Conservation (phyloP, 2,888 invertebrate genomes). For the Teinopalpus imperialis region DNA sequence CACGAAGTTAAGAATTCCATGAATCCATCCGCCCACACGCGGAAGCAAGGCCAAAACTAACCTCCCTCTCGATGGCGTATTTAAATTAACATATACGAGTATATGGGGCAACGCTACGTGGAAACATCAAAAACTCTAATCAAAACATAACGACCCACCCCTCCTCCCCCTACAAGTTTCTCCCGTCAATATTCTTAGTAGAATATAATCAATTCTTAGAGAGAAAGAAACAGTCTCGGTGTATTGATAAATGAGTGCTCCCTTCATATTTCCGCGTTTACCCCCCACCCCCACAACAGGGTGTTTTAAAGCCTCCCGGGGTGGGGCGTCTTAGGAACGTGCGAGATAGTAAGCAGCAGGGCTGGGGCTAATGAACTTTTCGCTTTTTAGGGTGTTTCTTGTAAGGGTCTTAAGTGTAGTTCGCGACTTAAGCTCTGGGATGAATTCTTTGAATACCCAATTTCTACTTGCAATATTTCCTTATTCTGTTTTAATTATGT, state of each 20-base stretch:
- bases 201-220: conserved; percentile 80
- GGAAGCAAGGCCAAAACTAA: too few relatives aligned
- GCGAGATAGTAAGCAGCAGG: conserved; percentile 78
- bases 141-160: conserved; percentile 53
- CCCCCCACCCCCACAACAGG: conserved; percentile 38
- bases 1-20: neutral
- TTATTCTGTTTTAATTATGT: too few relatives aligned
- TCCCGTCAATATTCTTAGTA: conserved; percentile 78
- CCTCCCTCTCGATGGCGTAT: conserved; percentile 10
- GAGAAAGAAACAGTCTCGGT: conserved; percentile 78
- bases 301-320: conserved; percentile 47
- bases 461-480: neutral
- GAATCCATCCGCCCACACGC: conserved; percentile 2
- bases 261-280: conserved; percentile 78
- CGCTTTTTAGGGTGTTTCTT: conserved; percentile 53
- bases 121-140: conserved; percentile 73
- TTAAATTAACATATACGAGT: conserved; percentile 24
- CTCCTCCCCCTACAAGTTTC: conserved; percentile 38
- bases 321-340: conserved; percentile 74
- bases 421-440: conserved; percentile 14
- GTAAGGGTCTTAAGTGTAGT: conserved; percentile 40
- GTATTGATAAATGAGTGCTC: conserved; percentile 81
- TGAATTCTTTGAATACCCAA: conserved; percentile 12
- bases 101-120: conserved; percentile 26
- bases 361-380: conserved; percentile 79